Percentiles rank a stretch among this genome's conserved stretches.
These are phyloP conservation scores for Orientallactaga sibirica DNA, from an alignment of 2,797 vertebrate genomes.

Conservation along the genomic window DNA sequence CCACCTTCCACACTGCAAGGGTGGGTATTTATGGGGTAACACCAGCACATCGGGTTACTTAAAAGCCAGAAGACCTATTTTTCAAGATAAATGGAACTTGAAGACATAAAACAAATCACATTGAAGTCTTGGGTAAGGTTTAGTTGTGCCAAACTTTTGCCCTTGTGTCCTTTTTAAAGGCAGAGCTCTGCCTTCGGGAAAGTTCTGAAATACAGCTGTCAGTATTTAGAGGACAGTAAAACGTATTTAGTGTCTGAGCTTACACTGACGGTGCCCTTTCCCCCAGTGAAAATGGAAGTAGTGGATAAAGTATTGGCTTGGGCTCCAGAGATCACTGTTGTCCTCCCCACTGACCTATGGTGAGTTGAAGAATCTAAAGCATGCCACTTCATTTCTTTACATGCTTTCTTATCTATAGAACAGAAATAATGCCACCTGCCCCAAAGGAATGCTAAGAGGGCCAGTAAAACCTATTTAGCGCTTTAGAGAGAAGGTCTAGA, in stretches of 20 bases:
- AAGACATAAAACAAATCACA: slow-evolving; percentile 63
- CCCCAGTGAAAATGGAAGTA: not conserved
- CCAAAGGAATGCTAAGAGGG: not conserved
- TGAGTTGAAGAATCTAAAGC: slow-evolving; percentile 39
- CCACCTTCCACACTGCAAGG: not conserved
- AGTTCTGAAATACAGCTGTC: slow-evolving; percentile 57
- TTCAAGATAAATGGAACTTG: slow-evolving; percentile 9
- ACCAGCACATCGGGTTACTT: slow-evolving; percentile 15
- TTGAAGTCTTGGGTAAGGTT: slow-evolving; percentile 49
- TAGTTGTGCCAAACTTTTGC: slow-evolving; percentile 50
- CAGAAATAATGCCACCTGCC: slow-evolving; percentile 31
- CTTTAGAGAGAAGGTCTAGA: slow-evolving; percentile 39
- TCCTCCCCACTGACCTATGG: not conserved
- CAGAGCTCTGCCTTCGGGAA: slow-evolving; percentile 52
- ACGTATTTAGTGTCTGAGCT: slow-evolving; percentile 36
- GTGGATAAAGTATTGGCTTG: not conserved
- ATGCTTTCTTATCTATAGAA: slow-evolving; percentile 17
- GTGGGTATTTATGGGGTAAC: not conserved
- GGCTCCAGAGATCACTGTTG: not conserved
- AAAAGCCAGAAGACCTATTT: slow-evolving; percentile 46
- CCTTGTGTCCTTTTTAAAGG: slow-evolving; percentile 43
- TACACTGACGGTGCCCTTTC: slow-evolving; percentile 3
- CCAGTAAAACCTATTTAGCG: slow-evolving; percentile 31
- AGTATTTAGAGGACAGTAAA: slow-evolving; percentile 30
- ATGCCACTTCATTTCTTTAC: not conserved